These are phyloP conservation scores for Oppia nitens DNA, from an alignment of 1,140 invertebrate species.

Conservation along the genomic window DNA sequence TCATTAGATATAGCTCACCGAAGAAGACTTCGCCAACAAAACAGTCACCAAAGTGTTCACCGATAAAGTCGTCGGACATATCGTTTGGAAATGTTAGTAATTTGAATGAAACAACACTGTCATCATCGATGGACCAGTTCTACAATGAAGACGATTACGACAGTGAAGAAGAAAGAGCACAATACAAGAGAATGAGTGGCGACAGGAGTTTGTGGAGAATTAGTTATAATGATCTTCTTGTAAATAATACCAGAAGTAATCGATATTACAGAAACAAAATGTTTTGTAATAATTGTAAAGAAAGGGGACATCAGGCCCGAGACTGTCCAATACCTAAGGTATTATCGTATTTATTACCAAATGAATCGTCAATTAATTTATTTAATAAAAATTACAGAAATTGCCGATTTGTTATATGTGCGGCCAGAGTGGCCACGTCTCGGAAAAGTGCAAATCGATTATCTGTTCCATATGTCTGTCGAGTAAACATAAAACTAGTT, in stretches of 20 bases:
- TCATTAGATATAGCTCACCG: not conserved
- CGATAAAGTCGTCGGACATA: not conserved
- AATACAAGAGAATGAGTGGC: not conserved
- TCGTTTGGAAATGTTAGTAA: not conserved
- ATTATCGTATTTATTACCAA: not conserved
- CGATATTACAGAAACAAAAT: not conserved
- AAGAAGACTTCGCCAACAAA: not conserved
- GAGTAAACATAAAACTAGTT: not conserved
- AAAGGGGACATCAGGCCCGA: not conserved
- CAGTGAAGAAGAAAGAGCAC: not conserved
- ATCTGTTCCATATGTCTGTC: not conserved
- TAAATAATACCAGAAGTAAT: not conserved
- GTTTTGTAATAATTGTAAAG: not conserved
- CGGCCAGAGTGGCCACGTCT: not conserved
- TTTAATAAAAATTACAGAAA: not conserved
- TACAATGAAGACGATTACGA: slow-evolving; percentile 9
- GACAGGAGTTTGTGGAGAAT: slow-evolving; percentile 7
- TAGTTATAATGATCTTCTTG: not conserved
- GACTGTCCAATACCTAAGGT: slow-evolving; percentile 3
- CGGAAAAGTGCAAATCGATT: not conserved
- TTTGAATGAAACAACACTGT: not conserved
- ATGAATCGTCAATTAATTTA: not conserved
- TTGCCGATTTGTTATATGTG: not conserved
- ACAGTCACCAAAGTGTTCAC: too few species aligned
- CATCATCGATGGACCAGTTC: not conserved